Evolutionary conservation across 2,797 vertebrate species (phyloP), one percentile per base, ranked within the genome.

Genomic region (Nyctibius grandis): DNA sequence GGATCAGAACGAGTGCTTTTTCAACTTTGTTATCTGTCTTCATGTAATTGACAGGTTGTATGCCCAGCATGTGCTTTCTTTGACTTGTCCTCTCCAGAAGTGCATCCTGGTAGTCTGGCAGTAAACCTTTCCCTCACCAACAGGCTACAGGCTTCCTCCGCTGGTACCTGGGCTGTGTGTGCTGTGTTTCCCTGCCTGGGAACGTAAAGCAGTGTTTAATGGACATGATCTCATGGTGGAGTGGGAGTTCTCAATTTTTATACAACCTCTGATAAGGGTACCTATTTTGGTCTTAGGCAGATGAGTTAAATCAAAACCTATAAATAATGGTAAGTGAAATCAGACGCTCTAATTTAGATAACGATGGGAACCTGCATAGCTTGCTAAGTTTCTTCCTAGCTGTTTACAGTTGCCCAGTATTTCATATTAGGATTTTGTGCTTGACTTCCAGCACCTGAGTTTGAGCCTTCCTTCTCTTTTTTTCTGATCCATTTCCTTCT

Each of bases 181-280:
- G 2, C 10, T 63, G 40, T 34, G 26, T 61, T 60, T 67, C 54
- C n/a, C 51, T 60, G 33, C 64, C 47, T 38, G 40, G 47, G 45
- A 89, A 56, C 0, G 1, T 7, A 31, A 73, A 59, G 9, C 3
- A 3, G 14, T 29, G 22, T 42, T 82, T 34, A 28, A 21, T 36
- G 25, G 72, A 50, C 4, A 0, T 10, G 23, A 19, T 26, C 31
- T 67, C 0, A 0, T 50, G 14, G 26, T 40, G 20, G 22, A 28
- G 47, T 65, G 50, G 44, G 51, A 69, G 45, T 65, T 47, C 25
- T 73, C 31, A 23, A 5, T 40, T 68, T 83, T 36, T 81, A 12
- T 51, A 28, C 54, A 84, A 10, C 12, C 15, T 61, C 45, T 79
- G 31, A 59, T 78, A 38, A 74, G 15, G n/a, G 9, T 17, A 28